These are phyloP conservation scores for Eurystomus glaucurus DNA, from an alignment of 2,797 vertebrate genomes.

Conservation along the genomic window DNA sequence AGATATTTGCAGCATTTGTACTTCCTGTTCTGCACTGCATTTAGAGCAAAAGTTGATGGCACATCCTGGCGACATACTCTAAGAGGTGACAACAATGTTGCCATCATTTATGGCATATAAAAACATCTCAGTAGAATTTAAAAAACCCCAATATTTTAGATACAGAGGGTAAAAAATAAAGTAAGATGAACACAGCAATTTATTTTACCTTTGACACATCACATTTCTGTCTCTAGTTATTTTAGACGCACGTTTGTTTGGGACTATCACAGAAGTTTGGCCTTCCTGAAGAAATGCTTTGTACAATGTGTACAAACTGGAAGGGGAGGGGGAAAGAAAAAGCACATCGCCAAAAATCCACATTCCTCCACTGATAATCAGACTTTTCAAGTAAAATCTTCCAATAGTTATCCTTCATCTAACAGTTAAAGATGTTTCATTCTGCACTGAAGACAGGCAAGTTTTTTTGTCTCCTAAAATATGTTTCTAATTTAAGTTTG, in stretches of 20 bases:
- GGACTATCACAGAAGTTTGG: background rate
- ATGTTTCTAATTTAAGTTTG: slow-evolving; percentile 86
- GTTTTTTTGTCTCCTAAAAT: slow-evolving; percentile 73
- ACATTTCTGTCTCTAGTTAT: background rate
- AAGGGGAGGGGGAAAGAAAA: background rate
- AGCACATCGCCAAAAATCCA: background rate
- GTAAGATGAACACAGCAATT: background rate
- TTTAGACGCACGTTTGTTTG: background rate
- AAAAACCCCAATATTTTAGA: rapidly evolving
- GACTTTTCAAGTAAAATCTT: slow-evolving; percentile 32
- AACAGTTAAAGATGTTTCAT: slow-evolving; percentile 79
- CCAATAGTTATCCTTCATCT: slow-evolving; percentile 59
- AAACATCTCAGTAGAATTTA: background rate
- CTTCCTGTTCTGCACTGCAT: background rate
- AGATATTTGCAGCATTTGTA: background rate
- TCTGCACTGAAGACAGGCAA: slow-evolving; percentile 66
- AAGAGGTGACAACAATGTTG: background rate
- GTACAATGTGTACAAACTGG: background rate
- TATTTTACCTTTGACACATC: background rate
- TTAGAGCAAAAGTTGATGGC: background rate
- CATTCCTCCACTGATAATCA: slow-evolving; percentile 15
- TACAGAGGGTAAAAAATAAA: background rate
- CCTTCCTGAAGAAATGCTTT: background rate
- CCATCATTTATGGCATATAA: background rate
- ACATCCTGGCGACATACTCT: background rate